phyloP scores from a whole-genome alignment of 92 coral and sea anemone genomes.

The Hydrozoanthus gracilis region DNA sequence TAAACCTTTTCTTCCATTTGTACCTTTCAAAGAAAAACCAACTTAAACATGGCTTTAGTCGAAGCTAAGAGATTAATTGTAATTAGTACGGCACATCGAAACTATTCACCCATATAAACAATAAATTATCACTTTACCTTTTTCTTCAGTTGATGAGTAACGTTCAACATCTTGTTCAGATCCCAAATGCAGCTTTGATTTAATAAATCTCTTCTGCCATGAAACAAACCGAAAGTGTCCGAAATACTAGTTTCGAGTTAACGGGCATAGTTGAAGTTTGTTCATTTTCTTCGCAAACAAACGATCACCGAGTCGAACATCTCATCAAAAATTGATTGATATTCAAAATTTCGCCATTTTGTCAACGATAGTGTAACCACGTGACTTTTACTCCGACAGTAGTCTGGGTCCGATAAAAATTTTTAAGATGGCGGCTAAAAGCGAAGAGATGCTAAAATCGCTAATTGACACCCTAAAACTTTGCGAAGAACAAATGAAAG shows the following conservation, averaged over 20 bases:
- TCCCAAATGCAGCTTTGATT: background rate
- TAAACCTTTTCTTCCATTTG: too few relatives aligned
- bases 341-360: slow-evolving; percentile 55
- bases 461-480: slow-evolving; percentile 78
- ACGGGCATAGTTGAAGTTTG: background rate
- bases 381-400: slow-evolving; percentile 56
- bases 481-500: slow-evolving; percentile 79
- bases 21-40: too few relatives aligned
- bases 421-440: slow-evolving; percentile 76
- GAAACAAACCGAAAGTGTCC: background rate
- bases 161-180: slow-evolving; percentile 69
- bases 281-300: slow-evolving; percentile 6
- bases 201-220: background rate
- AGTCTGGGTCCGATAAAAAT: background rate
- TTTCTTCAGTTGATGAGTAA: slow-evolving; percentile 89
- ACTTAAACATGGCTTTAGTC: too few relatives aligned
- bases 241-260: background rate
- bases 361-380: slow-evolving; percentile 52
- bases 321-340: slow-evolving; percentile 45
- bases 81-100: slow-evolving; percentile 34
- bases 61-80: slow-evolving; percentile 24
- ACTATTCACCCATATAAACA: background rate
- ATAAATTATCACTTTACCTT: slow-evolving; percentile 67
- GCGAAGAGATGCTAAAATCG: slow-evolving; percentile 66
- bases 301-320: slow-evolving; percentile 42